Conservation (phyloP, 2,888 invertebrate genomes). For the Drosophila anomelani region DNA sequence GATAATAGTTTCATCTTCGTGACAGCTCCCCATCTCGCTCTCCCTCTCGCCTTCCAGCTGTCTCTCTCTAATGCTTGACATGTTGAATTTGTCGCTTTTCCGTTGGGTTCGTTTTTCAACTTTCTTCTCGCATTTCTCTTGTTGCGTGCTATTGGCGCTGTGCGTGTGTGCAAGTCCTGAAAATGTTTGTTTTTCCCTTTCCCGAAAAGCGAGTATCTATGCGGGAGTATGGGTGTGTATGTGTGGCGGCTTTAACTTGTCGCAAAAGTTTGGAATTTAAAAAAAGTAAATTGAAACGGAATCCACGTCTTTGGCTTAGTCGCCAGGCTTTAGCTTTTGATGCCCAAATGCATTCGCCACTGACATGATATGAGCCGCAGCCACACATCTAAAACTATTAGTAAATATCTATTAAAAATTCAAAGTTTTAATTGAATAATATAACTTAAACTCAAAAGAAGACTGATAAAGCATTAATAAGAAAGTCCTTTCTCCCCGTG, state of each 20-base stretch:
- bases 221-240: constrained; percentile 30
- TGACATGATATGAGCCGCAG: constrained; percentile 62
- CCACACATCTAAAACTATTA: constrained; percentile 9
- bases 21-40: constrained; percentile 26
- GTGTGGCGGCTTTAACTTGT: constrained; percentile 58
- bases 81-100: constrained; percentile 65
- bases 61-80: constrained; percentile 55
- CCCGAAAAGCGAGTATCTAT: not conserved
- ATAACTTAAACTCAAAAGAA: not conserved
- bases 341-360: constrained; percentile 36
- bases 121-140: constrained; percentile 54
- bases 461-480: not conserved
- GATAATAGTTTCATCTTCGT: constrained; percentile 75
- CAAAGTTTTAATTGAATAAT: not conserved
- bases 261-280: constrained; percentile 48
- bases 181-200: constrained; percentile 37
- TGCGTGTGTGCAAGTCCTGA: constrained; percentile 44
- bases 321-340: constrained; percentile 10
- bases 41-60: constrained; percentile 9
- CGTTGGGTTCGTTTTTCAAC: constrained; percentile 57
- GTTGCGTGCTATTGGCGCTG: constrained; percentile 64
- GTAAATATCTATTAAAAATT: no score
- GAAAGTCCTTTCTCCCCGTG: not conserved
- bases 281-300: constrained; percentile 65
- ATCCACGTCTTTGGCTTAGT: constrained; percentile 32